Conservation (phyloP, 2,888 invertebrate genomes). For the Tachystola acroxantha region DNA sequence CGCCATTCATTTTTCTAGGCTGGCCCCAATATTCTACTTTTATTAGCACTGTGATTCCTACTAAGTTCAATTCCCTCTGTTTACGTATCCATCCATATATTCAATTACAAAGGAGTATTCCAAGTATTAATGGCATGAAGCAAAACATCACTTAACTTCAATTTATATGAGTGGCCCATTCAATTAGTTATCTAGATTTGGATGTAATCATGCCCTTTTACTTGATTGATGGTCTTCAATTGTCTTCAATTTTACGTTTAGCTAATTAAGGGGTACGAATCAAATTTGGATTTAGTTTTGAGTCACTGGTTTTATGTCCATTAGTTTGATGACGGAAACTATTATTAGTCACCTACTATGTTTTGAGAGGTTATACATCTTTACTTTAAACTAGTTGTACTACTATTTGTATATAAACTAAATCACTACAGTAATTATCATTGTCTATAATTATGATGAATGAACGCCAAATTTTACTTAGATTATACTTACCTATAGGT, state of each 20-base stretch:
- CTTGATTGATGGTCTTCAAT: constrained; percentile 67
- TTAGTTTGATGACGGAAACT: constrained; percentile 37
- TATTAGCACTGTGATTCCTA: too few relatives aligned
- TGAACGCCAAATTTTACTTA: too few relatives aligned
- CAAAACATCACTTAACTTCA: constrained; percentile 59
- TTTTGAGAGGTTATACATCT: too few relatives aligned
- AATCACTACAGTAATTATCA: too few relatives aligned
- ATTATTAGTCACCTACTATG: too few relatives aligned
- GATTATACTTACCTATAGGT: too few relatives aligned
- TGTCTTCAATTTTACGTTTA: constrained; percentile 54
- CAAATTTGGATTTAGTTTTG: constrained; percentile 30
- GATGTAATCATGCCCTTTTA: constrained; percentile 64
- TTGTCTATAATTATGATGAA: too few relatives aligned
- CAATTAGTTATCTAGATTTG: constrained; percentile 71
- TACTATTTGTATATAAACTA: too few relatives aligned
- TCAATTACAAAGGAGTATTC: constrained; percentile 3
- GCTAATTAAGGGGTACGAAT: constrained; percentile 48
- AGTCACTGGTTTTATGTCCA: constrained; percentile 29
- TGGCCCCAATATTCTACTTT: too few relatives aligned
- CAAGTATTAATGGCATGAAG: constrained; percentile 19
- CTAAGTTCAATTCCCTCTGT: too few relatives aligned
- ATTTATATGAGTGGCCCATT: constrained; percentile 67
- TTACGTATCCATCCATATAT: constrained; percentile 3
- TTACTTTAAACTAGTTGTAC: too few relatives aligned
- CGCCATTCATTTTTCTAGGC: too few relatives aligned